Conservation (phyloP, 2,797 vertebrate species). For the Pipistrellus nathusii region DNA sequence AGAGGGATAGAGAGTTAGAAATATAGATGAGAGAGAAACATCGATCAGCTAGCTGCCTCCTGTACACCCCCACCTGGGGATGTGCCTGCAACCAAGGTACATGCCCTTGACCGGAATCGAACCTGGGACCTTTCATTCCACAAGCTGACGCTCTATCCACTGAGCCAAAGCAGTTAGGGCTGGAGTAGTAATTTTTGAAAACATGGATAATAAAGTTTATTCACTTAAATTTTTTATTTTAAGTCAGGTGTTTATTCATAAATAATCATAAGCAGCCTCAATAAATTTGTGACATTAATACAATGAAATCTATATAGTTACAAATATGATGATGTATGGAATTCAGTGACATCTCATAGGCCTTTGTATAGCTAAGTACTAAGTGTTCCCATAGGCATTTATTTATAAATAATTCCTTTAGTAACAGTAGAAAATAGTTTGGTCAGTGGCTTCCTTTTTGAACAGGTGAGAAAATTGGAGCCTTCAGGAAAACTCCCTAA, state of each 20-base stretch:
- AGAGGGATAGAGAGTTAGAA: too few relatives aligned
- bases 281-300: slow-evolving; percentile 18
- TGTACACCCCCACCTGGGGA: too few relatives aligned
- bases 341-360: slow-evolving; percentile 14
- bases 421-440: background rate
- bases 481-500: background rate
- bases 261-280: background rate
- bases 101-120: too few relatives aligned
- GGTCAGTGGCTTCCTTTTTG: background rate
- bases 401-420: slow-evolving; percentile 10
- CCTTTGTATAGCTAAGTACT: background rate
- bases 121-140: too few relatives aligned
- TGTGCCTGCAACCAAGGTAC: too few relatives aligned
- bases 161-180: too few relatives aligned
- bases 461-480: slow-evolving; percentile 3
- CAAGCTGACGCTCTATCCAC: too few relatives aligned
- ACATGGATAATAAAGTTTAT: slow-evolving; percentile 7
- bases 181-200: background rate
- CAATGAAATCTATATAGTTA: background rate
- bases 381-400: background rate
- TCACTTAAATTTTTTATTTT: background rate
- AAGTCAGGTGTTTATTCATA: background rate
- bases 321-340: background rate
- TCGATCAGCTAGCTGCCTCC: too few relatives aligned
- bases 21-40: too few relatives aligned